phyloP scores from a whole-genome alignment of 2,797 vertebrate species.

The Cryptoprocta ferox region DNA sequence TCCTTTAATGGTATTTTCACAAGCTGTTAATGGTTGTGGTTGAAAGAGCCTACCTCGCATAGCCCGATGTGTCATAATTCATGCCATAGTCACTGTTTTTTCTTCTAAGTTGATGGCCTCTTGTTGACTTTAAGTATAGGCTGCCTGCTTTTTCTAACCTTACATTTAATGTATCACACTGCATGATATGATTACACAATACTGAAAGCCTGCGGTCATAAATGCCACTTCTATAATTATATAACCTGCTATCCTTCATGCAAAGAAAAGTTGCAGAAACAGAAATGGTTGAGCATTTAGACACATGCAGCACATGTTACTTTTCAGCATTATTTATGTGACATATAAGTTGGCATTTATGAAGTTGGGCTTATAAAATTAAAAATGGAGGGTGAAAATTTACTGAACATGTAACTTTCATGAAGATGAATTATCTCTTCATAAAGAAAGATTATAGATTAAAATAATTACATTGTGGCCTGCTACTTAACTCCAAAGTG shows the following conservation, averaged over 20 bases:
- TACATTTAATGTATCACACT: constrained; percentile 42
- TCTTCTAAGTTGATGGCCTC: constrained; percentile 46
- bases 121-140: constrained; percentile 54
- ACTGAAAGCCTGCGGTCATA: background rate
- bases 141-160: constrained; percentile 55
- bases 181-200: background rate
- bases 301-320: background rate
- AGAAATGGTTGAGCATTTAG: background rate
- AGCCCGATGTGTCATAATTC: constrained; percentile 62
- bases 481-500: background rate
- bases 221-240: constrained; percentile 24
- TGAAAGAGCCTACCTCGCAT: constrained; percentile 60
- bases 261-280: background rate
- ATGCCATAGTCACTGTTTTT: background rate
- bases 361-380: background rate
- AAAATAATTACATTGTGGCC: background rate
- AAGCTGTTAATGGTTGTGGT: constrained; percentile 61
- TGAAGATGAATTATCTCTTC: background rate
- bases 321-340: constrained; percentile 27
- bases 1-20: constrained; percentile 49
- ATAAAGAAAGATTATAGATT: background rate
- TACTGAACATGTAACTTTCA: background rate
- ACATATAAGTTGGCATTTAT: constrained; percentile 21
- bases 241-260: background rate
- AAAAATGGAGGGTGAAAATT: background rate